Base-by-base conservation (phyloP, 2,888 invertebrate genomes). In the Nysson spinosus region DNA sequence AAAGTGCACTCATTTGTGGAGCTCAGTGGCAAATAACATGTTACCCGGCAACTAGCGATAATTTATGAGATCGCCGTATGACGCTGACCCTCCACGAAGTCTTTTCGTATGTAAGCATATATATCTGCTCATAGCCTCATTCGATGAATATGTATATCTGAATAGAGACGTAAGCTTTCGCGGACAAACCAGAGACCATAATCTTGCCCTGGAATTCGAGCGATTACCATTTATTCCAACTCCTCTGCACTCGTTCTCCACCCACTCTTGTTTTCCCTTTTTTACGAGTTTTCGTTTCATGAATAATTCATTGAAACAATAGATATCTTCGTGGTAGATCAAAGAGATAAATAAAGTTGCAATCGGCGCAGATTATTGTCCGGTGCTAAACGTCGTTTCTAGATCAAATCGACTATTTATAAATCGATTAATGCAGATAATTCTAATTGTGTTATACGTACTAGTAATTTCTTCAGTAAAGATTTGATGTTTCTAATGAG, bases 1-100 rank as follows among this genome's bases (percentile, higher is more conserved):
- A 84, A 84, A 84, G 82, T 84, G 84, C 83, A 83, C 83, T 84
- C 86, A 85, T 84, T 85, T 84, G 82, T 81, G 81, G 79, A 82
- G 79, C 80, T 80, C 81, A 62, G 83, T 85, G 82, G 84, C 85
- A 82, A 83, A 84, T 85, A 84, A 85, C 83, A 85, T 80, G 83
- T 83, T 85, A 75, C 62, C 72, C 69, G 67, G 67, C 74, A 81
- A 83, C 82, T 75, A 80, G 81, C 72, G 58, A 68, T 85, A 81
- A 85, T 85, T 85, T 84, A 85, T 83, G 83, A 79, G 78, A 64
- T 35, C 75, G 40, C 63, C 60, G 61, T 70, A 52, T 46, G 65
- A 75, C 57, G 76, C 43, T 28, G 64, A 56, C 72, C 76, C 73
- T 66, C 75, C 76, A 61, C 72, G 70, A 72, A 69, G 70, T 22